Base-by-base conservation (phyloP, 2,797 vertebrate genomes). In the Chaetophractus vellerosus region DNA sequence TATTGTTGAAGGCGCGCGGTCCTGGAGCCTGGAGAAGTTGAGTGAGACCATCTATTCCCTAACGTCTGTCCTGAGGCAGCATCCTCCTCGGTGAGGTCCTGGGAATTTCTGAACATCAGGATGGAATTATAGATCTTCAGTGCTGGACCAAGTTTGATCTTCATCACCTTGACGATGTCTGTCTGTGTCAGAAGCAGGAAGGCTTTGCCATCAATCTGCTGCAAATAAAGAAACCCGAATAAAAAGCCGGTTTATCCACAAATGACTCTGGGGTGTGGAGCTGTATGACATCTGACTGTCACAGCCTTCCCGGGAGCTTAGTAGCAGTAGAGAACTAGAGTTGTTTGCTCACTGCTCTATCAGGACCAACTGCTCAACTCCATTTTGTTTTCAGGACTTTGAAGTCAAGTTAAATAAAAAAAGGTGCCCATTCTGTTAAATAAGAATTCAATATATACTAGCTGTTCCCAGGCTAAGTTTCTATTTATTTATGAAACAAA, bases 81-180 rank as follows among this genome's bases (percentile, higher is more conserved):
- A 8, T 72, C 88, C 74, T 92, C 88, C 38, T 87, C 89, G 91
- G 87, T 96, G 91, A 98, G 96, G 79, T 99, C 98, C 88, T 98
- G 98, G 9, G 98, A 98, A 11, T 98, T 98, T 97, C 99, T 99
- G 97, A 99, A 99, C 99, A 99, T 99, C 91, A 99, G 98, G 96
- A 99, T 99, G 94, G 99, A 99, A n/a, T 99, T 99, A 98, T 99
- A 99, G 94, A 99, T 99, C 98, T 99, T 99, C 92, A 99, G 98
- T 15, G 99, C 99, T 2, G 99, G 99, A 14, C 99, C 99, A 76
- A 99, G 98, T 97, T 99, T 99, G 98, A 99, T 99, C 66, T 98
- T 99, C 98, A 99, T 99, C 78, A 99, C 99, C 98, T 99, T 99
- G 85, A 99, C 98, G 0, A 99, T 99, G 98, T 99, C 99, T 0